Conservation (phyloP, 2,113 vertebrate genomes). For the Odocoileus virginianus region DNA sequence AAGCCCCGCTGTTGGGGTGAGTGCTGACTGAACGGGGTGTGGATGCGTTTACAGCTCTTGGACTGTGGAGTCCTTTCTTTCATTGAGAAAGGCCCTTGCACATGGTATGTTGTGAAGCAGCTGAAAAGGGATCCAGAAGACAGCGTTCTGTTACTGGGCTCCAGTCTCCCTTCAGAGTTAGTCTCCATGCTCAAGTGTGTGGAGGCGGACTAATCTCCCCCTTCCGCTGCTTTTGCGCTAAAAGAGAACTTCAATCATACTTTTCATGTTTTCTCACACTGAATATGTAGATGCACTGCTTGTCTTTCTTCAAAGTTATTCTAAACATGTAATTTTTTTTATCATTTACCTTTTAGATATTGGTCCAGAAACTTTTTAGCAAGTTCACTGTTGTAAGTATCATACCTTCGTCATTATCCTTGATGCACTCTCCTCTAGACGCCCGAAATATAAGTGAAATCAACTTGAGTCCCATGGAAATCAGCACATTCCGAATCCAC, state of each 20-base stretch:
- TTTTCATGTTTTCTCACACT: background rate
- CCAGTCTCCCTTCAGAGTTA: background rate
- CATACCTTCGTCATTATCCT: slow-evolving; percentile 82
- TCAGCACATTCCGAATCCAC: slow-evolving; percentile 85
- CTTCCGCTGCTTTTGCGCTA: background rate
- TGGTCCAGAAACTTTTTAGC: slow-evolving; percentile 82
- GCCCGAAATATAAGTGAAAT: slow-evolving; percentile 81
- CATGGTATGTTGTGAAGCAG: background rate
- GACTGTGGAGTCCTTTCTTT: background rate
- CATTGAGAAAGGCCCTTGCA: background rate
- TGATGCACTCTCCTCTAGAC: slow-evolving; percentile 83
- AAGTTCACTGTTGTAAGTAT: slow-evolving; percentile 82
- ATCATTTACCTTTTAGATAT: slow-evolving; percentile 76
- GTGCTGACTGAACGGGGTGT: background rate
- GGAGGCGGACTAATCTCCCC: background rate
- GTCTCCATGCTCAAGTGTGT: background rate
- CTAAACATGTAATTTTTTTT: slow-evolving; percentile 32
- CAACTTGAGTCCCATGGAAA: slow-evolving; percentile 88
- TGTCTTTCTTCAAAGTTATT: background rate
- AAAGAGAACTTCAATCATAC: background rate
- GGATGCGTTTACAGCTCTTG: background rate
- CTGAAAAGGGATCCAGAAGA: background rate
- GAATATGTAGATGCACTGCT: background rate
- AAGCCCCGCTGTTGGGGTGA: background rate
- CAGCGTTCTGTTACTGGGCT: fast-evolving